Evolutionary conservation across 2,797 vertebrate species (phyloP).

Genomic region (Coendou prehensilis): DNA sequence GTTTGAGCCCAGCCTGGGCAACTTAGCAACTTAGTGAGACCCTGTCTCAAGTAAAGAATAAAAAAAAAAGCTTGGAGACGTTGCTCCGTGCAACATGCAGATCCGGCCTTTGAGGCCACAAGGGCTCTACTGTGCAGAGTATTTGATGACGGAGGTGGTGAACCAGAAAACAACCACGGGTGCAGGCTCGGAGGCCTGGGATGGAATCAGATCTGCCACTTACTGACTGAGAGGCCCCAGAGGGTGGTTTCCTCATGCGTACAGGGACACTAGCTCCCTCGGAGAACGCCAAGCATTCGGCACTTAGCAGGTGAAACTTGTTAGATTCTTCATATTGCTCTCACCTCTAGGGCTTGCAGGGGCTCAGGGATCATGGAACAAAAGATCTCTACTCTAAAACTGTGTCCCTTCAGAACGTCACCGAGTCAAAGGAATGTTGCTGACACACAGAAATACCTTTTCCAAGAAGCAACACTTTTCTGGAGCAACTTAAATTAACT

Average conservation of each 20-base stretch:
- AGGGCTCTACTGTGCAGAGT: neutral
- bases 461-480: neutral
- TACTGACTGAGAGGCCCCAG: neutral
- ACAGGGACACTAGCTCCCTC: neutral
- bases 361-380: neutral
- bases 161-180: neutral
- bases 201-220: no score
- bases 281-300: neutral
- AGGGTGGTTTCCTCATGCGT: neutral
- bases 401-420: neutral
- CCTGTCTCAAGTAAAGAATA: neutral
- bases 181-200: neutral
- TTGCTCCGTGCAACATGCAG: neutral
- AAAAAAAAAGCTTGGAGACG: neutral
- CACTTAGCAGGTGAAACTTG: neutral
- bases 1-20: neutral
- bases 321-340: neutral
- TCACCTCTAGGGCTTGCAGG: neutral
- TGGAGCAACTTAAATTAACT: slow-evolving; percentile 6
- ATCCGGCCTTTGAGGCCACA: neutral
- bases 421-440: neutral
- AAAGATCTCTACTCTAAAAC: neutral
- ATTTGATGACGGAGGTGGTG: accelerated
- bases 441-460: neutral
- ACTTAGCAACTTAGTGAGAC: neutral